Conservation (phyloP, 2,797 vertebrate species). For the Dendrocincla fuliginosa region DNA sequence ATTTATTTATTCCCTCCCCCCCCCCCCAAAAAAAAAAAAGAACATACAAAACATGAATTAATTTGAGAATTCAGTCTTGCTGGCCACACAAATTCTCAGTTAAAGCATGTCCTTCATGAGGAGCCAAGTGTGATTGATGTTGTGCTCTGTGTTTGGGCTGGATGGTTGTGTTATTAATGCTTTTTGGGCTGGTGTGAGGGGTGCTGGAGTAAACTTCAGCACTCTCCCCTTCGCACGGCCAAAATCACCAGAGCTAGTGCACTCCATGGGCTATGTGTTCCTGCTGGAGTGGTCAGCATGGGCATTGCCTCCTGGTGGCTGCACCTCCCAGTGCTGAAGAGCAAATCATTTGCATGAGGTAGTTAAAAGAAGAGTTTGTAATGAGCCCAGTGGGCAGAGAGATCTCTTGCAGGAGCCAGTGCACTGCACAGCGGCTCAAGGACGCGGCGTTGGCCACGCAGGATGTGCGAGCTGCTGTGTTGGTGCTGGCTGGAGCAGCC, state of each 20-base stretch:
- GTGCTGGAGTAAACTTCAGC: neutral
- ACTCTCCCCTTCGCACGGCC: neutral
- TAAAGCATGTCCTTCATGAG: neutral
- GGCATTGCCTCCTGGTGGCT: fast-evolving
- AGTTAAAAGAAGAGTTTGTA: neutral
- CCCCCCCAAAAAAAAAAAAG: neutral
- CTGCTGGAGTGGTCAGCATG: neutral
- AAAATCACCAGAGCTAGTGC: neutral
- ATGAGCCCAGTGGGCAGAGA: neutral
- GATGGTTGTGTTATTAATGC: constrained; percentile 44
- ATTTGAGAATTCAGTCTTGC: neutral
- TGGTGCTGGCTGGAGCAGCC: neutral
- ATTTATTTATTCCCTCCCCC: neutral
- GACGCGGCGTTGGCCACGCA: fast-evolving
- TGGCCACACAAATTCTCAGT: neutral
- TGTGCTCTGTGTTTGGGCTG: constrained; percentile 28
- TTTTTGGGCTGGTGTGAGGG: neutral
- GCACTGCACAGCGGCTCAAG: fast-evolving
- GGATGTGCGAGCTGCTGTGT: fast-evolving
- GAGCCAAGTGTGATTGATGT: neutral
- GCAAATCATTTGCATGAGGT: neutral
- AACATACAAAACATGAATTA: neutral
- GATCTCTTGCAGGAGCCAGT: neutral
- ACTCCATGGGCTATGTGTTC: neutral
- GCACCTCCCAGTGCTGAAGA: neutral